A percentile compares a stretch with the other conserved stretches of the same genome.
These are phyloP conservation scores for Mohoua ochrocephala DNA, from an alignment of 2,113 vertebrate species.

Conservation along the genomic window DNA sequence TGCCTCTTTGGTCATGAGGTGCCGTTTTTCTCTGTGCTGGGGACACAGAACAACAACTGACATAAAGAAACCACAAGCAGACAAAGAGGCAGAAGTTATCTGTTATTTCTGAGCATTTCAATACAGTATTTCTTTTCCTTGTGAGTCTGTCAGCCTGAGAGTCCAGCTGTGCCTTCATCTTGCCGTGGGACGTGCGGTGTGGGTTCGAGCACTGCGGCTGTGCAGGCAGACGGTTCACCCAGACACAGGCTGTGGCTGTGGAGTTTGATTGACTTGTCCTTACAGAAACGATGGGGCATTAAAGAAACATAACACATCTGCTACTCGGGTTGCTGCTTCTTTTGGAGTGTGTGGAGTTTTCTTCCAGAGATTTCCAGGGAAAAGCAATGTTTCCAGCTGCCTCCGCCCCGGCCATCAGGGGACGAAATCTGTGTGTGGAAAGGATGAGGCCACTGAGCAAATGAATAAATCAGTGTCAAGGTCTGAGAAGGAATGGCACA, in stretches of 20 bases:
- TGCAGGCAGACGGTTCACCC: not conserved
- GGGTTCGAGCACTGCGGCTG: not conserved
- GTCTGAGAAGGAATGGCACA: not conserved
- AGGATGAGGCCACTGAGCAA: not conserved
- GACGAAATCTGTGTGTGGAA: constrained; percentile 33
- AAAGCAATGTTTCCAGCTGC: not conserved
- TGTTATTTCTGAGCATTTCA: constrained; percentile 23
- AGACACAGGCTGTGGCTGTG: not conserved
- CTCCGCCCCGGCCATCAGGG: not conserved
- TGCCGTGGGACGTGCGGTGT: not conserved
- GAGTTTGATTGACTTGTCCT: not conserved
- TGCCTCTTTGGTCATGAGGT: not conserved
- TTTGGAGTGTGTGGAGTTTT: not conserved
- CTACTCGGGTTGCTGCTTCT: not conserved
- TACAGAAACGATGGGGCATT: not conserved
- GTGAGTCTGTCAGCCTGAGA: not conserved
- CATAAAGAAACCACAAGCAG: not conserved
- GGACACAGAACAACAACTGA: not conserved
- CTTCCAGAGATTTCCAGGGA: not conserved
- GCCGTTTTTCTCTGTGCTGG: not conserved
- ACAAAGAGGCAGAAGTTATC: not conserved
- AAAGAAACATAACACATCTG: not conserved
- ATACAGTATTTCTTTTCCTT: not conserved
- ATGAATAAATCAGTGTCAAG: not conserved
- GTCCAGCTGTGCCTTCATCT: not conserved